These are phyloP conservation scores for Camponotus pennsylvanicus DNA, from an alignment of 1,140 invertebrate species.

Conservation along the genomic window DNA sequence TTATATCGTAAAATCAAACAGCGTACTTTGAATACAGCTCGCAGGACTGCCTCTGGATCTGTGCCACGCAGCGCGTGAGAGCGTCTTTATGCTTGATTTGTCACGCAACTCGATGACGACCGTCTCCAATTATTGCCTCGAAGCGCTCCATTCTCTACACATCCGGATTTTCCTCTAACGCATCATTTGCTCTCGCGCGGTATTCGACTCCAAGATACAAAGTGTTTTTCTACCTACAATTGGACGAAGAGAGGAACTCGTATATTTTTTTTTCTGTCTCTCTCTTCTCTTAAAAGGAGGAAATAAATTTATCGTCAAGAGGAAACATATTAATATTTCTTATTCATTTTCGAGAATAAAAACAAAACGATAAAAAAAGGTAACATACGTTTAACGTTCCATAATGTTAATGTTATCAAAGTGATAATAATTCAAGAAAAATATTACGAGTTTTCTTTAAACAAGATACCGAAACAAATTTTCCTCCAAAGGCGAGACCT, in stretches of 20 bases:
- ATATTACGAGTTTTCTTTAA: background rate
- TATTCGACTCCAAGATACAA: background rate
- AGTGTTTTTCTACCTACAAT: background rate
- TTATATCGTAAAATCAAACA: conserved; percentile 54
- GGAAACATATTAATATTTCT: background rate
- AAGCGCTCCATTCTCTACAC: conserved; percentile 38
- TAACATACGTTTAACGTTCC: background rate
- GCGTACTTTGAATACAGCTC: conserved; percentile 19
- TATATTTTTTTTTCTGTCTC: background rate
- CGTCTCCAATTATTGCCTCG: conserved; percentile 40
- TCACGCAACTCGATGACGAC: conserved; percentile 40
- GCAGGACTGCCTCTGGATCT: conserved; percentile 51
- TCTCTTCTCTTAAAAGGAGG: too few species aligned
- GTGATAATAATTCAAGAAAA: background rate
- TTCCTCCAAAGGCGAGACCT: background rate
- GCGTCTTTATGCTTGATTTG: conserved; percentile 35
- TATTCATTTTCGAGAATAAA: background rate
- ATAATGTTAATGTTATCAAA: background rate
- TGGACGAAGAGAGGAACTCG: background rate
- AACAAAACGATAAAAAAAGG: background rate
- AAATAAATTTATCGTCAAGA: too few species aligned
- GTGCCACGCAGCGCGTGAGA: conserved; percentile 38
- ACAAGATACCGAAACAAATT: background rate
- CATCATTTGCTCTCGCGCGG: background rate
- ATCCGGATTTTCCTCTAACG: conserved; percentile 1